Evolutionary conservation across 2,113 vertebrate species (phyloP).

Genomic region (Semicossyphus pulcher): DNA sequence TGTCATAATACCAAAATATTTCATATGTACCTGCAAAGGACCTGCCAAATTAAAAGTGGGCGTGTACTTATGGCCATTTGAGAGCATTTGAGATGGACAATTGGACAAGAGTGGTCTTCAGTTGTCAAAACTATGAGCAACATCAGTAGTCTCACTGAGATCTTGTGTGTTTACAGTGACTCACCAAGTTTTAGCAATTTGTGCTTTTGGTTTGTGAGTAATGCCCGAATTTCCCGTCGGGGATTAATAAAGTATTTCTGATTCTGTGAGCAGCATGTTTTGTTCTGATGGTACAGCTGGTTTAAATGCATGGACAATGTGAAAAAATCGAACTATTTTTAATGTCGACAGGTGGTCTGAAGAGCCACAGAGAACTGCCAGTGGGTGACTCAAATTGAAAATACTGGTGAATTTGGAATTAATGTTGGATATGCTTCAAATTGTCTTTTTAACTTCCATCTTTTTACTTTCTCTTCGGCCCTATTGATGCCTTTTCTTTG

Average conservation of each 20-base stretch:
- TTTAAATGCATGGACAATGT: background rate
- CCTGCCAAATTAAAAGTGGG: no score
- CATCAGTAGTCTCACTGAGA: background rate
- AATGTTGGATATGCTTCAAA: background rate
- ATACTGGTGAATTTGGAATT: background rate
- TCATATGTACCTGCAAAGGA: no score
- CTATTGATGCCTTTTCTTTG: background rate
- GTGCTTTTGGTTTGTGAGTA: background rate
- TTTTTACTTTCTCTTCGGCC: background rate
- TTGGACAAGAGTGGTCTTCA: background rate
- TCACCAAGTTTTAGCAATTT: background rate
- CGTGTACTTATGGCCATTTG: no score
- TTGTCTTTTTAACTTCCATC: background rate
- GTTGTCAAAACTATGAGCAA: background rate
- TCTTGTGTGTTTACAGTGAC: background rate
- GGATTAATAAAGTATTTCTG: no score
- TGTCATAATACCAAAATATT: no score
- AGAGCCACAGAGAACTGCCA: background rate
- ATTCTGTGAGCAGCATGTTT: no score
- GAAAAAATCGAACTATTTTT: slow-evolving; percentile 8
- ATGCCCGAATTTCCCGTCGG: no score
- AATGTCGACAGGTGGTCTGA: background rate
- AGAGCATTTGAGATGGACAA: no score
- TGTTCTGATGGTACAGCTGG: background rate
- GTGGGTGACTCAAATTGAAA: background rate